Percentiles rank a stretch among this genome's conserved stretches.
Evolutionary conservation across 2,113 vertebrate genomes (phyloP).

Genomic region (Lepus americanus): DNA sequence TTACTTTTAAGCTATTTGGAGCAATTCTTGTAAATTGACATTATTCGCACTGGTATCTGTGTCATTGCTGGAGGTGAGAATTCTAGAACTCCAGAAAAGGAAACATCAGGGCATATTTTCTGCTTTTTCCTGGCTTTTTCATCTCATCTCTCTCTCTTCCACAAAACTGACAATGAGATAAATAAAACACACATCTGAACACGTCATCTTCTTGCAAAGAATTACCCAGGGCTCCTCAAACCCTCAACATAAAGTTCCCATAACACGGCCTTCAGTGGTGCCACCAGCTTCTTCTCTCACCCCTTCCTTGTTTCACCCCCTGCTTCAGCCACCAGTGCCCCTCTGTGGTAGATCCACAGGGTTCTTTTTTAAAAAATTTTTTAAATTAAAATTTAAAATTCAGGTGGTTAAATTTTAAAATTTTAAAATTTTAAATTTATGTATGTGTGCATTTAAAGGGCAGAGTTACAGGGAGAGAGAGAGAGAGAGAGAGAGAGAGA

Average conservation of each 20-base stretch:
- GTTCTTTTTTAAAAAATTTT: background rate
- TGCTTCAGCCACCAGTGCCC: background rate
- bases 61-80: background rate
- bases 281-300: background rate
- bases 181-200: background rate
- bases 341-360: background rate
- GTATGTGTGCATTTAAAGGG: too few species aligned
- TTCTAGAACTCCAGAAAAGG: background rate
- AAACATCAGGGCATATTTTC: background rate
- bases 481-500: too few species aligned
- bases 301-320: too few species aligned
- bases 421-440: too few species aligned
- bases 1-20: background rate
- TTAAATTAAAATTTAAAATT: too few species aligned
- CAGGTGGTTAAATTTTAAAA: too few species aligned
- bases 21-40: background rate
- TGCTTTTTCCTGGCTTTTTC: background rate
- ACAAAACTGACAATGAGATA: background rate
- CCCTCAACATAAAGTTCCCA: background rate
- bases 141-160: background rate
- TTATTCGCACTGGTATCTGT: background rate
- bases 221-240: background rate
- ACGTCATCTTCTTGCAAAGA: background rate
- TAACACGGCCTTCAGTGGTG: accelerated
- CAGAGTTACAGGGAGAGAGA: too few species aligned